Evolutionary conservation across 2,888 invertebrate genomes (phyloP), one percentile per base, ranked within the genome.

Genomic region (Diplolepis rosae): DNA sequence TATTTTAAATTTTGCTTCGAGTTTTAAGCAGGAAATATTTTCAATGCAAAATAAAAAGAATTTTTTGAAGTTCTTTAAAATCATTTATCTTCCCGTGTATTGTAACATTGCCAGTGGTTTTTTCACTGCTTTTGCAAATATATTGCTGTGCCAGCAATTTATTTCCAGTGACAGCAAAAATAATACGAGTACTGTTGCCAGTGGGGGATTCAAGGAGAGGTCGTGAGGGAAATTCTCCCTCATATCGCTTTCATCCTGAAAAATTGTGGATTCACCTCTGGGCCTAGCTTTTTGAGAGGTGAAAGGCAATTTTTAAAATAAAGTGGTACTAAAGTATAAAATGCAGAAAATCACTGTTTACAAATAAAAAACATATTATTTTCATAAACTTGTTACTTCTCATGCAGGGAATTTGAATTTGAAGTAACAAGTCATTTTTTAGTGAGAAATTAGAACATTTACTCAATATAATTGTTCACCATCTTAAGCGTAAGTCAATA

Each of bases 91-190:
- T 56, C 56, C 18, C 35, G 28, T 35, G 18, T 18, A 13, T 56
- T 56, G 56, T 56, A 56, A 35, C 56, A 56, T 56, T 35, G 56
- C 56, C 56, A 56, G 56, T 56, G 35, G 22, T 35, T 56, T 56
- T 56, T 56, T 56, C 56, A 35, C 56, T 56, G 30, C 54, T 54
- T 18, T 56, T 22, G 32, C 32, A 56, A 35, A 56, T 30, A 56
- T 35, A 35, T 56, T 35, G 56, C 56, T 56, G 22, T 56, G 11
- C 32, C 56, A 35, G 32, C 56, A 56, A 56, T 56, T 32, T 56
- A 56, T 56, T 35, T 56, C 13, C 56, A 56, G 56, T 35, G 56
- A 56, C 56, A 56, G 56, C 30, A 56, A 56, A 56, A 56, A 56
- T 56, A 32, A 35, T 56, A n/a, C n/a, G n/a, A n/a, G n/a, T n/a